Conservation (phyloP, 2,797 vertebrate genomes). For the Pipistrellus kuhlii region DNA sequence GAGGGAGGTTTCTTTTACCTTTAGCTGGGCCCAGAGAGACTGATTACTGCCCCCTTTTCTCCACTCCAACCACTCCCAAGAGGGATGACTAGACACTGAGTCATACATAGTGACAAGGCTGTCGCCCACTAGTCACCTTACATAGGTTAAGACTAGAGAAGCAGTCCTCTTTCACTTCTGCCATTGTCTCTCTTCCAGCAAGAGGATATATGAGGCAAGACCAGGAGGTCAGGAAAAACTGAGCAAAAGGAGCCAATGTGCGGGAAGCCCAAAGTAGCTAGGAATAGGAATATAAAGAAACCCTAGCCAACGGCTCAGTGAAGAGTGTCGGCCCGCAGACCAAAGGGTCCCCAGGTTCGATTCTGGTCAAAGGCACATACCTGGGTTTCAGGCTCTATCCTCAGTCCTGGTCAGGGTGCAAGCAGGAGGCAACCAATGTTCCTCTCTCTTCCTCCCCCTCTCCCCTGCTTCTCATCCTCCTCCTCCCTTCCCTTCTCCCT, state of each 20-base stretch:
- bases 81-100: slow-evolving; percentile 64
- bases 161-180: slow-evolving; percentile 19
- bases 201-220: neutral
- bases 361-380: no score
- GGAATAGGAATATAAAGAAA: neutral
- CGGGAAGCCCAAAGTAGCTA: neutral
- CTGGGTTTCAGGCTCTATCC: no score
- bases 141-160: slow-evolving; percentile 45
- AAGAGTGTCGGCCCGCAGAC: no score
- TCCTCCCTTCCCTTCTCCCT: no score
- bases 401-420: no score
- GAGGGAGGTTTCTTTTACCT: slow-evolving; percentile 37
- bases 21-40: slow-evolving; percentile 6
- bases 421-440: no score
- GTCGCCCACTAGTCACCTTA: slow-evolving; percentile 64
- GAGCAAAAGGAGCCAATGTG: neutral
- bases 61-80: slow-evolving; percentile 25
- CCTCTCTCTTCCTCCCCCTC: no score
- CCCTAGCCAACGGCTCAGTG: no score
- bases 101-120: slow-evolving; percentile 50
- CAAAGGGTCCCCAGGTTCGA: no score
- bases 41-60: slow-evolving; percentile 47
- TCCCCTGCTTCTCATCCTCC: no score
- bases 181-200: neutral
- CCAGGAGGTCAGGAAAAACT: neutral